These are phyloP conservation scores for Cosmia pyralina DNA, from an alignment of 2,888 invertebrate genomes.

Conservation along the genomic window DNA sequence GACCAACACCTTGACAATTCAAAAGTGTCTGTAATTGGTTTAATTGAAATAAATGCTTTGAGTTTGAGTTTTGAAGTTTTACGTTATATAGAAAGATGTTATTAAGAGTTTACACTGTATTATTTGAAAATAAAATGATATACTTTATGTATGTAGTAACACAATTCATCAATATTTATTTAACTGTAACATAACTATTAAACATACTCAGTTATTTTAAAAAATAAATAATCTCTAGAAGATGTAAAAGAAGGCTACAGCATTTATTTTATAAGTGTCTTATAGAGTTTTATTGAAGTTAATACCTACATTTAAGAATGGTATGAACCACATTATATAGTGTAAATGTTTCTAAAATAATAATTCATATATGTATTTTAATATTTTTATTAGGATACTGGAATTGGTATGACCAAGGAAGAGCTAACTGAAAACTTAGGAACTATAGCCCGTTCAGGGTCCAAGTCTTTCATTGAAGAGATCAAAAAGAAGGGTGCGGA, in stretches of 20 bases:
- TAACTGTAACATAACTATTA: background rate
- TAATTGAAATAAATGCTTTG: too few relatives aligned
- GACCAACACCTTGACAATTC: too few relatives aligned
- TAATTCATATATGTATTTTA: background rate
- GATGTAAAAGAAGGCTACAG: background rate
- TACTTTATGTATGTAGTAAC: background rate
- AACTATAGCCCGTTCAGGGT: conserved; percentile 98
- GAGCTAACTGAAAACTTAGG: conserved; percentile 97
- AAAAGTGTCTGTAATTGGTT: too few relatives aligned
- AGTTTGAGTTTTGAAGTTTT: too few relatives aligned
- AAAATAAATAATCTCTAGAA: background rate
- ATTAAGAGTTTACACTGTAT: too few relatives aligned
- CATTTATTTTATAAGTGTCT: background rate
- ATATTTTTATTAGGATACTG: conserved; percentile 92
- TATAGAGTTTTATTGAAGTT: background rate
- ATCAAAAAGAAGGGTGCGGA: conserved; percentile 92
- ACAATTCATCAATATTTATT: background rate
- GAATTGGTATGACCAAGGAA: conserved; percentile 98
- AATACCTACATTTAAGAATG: background rate
- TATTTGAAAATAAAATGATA: background rate
- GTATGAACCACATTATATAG: background rate
- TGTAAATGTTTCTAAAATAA: background rate
- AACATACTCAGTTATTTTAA: background rate
- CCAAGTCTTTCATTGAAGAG: conserved; percentile 97
- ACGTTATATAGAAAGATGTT: too few relatives aligned